Evolutionary conservation across 2,888 invertebrate genomes (phyloP).

Genomic region (Microplitis manilae): DNA sequence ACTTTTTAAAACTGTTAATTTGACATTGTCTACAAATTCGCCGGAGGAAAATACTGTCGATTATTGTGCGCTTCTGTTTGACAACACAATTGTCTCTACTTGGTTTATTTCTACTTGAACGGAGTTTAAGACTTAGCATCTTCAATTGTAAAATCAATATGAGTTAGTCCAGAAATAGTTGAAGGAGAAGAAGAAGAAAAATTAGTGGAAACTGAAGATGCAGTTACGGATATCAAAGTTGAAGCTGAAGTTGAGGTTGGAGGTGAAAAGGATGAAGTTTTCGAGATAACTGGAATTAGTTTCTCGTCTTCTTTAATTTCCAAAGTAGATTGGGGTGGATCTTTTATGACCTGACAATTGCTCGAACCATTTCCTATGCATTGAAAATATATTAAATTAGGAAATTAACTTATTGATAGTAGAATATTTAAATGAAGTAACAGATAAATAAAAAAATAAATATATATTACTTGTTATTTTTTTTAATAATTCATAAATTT

Average conservation of each 20-base stretch:
- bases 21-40: background rate
- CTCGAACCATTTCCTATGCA: background rate
- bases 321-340: background rate
- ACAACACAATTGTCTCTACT: background rate
- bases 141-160: background rate
- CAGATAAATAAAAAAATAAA: background rate
- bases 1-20: background rate
- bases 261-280: conserved; percentile 10
- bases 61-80: background rate
- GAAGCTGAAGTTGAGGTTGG: conserved; percentile 8
- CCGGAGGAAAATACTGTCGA: background rate
- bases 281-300: background rate
- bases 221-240: background rate
- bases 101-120: background rate
- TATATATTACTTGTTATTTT: conserved; percentile 41
- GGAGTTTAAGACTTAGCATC: background rate
- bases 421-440: background rate
- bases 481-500: conserved; percentile 39
- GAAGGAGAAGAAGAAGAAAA: background rate
- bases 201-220: background rate
- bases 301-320: background rate
- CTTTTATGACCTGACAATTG: background rate
- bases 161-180: background rate
- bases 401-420: background rate
- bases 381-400: background rate